These are phyloP conservation scores for Gymnobelideus leadbeateri DNA, from an alignment of 2,113 vertebrate genomes.

Conservation along the genomic window DNA sequence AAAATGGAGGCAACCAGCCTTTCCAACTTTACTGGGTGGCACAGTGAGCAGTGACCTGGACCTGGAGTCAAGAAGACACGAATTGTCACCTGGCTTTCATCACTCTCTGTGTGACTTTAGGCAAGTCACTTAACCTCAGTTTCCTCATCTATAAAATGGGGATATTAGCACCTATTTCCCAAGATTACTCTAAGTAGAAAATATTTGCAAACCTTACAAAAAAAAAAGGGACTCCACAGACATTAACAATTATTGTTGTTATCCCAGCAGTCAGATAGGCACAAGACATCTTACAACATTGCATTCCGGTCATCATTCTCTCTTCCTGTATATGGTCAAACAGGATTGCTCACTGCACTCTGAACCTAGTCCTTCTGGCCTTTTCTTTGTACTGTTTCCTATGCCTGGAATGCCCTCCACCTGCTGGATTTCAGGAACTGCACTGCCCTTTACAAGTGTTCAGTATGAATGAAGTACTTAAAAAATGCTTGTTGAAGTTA, in stretches of 20 bases:
- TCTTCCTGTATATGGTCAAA: background rate
- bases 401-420: background rate
- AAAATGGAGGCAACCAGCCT: background rate
- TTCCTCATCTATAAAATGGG: background rate
- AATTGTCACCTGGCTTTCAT: background rate
- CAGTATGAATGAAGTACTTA: background rate
- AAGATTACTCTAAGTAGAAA: background rate
- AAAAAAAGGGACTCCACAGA: background rate
- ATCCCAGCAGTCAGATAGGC: background rate
- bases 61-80: background rate
- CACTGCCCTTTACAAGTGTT: background rate
- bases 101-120: background rate
- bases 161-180: background rate
- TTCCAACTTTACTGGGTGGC: background rate
- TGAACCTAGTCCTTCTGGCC: background rate
- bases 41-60: background rate
- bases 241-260: background rate
- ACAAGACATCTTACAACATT: background rate
- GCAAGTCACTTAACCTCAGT: background rate
- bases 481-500: background rate
- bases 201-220: background rate
- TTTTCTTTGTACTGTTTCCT: background rate
- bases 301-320: background rate
- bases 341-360: background rate
- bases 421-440: background rate